Base-by-base conservation (phyloP, 2,888 invertebrate species). In the Sesia bembeciformis region DNA sequence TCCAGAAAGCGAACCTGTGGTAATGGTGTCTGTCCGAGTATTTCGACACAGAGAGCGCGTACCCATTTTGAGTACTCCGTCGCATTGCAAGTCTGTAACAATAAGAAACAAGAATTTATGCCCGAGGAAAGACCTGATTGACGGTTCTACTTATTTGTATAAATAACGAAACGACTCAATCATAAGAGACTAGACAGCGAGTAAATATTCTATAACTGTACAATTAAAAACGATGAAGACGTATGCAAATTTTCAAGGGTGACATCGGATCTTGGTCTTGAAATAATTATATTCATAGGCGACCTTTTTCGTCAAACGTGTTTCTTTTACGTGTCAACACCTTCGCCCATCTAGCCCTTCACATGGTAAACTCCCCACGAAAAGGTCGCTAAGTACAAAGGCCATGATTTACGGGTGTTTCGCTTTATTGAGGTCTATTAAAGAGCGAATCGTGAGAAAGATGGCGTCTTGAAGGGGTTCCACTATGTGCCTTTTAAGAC, bases 21-120 rank as follows among this genome's bases (percentile, higher is more conserved):
- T 60, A 94, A 81, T 38, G 94, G 94, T 40, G 94, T 94, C 75
- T 94, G 94, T 3, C 94, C 91, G 62, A 94, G 93, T 60, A 94
- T 90, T 76, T 94, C 94, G 60, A 94, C 92, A 54, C 94, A 94
- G 59, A 94, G 91, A 55, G 93, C 93, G 68, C 93, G 92, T 68
- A 94, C 93, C 94, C 94, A 94, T 56, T 93, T 91, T 78, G 93
- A 92, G 78, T 94, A 94, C 66, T 92, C 91, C 66, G 91, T 90
- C 75, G 93, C 93, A 70, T 91, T 93, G 78, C 92, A 91, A 71
- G 93, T 92, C 94, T 94, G 90, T 54, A 91, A 92, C 79, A 79
- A 85, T 63, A 46, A 61, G 59, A 7, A 7, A 42, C 23, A 23
- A 23, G 23, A 23, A 23, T 23, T 23, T 23, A 23, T 23, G 23